A percentile compares a stretch with the other conserved stretches of the same genome.
Conservation (phyloP, 1,140 invertebrate species). For the Ruditapes philippinarum region DNA sequence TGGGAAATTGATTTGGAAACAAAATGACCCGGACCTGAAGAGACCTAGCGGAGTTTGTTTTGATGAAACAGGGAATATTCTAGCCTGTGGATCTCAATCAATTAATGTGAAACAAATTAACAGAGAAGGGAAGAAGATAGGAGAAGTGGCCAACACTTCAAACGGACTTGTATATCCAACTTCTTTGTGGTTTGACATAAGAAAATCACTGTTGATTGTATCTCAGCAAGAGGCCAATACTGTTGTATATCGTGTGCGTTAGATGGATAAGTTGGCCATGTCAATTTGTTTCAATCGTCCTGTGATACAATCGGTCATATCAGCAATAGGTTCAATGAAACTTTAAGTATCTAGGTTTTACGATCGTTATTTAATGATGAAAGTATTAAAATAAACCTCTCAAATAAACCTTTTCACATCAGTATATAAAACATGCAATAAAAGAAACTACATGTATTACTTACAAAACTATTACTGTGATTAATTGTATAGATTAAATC, state of each 20-base stretch:
- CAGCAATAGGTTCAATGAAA: too few species aligned
- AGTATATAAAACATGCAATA: too few species aligned
- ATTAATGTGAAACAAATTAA: background rate
- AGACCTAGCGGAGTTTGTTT: conserved; percentile 2
- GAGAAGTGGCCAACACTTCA: background rate
- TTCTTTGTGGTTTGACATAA: background rate
- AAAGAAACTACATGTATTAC: too few species aligned
- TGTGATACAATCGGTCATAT: too few species aligned
- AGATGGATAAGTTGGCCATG: too few species aligned
- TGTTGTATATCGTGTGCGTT: background rate
- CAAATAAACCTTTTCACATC: too few species aligned
- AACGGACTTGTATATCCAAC: conserved; percentile 6
- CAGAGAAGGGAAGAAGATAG: background rate
- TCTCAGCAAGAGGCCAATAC: background rate
- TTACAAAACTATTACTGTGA: too few species aligned
- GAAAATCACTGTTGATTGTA: background rate
- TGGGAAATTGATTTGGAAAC: conserved; percentile 5
- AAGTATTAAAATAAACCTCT: too few species aligned
- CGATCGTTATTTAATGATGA: too few species aligned
- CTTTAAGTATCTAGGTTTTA: too few species aligned
- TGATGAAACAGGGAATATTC: background rate
- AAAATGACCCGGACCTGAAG: background rate
- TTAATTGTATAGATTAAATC: too few species aligned
- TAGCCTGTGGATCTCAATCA: background rate
- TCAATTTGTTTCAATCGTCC: too few species aligned